Conservation (phyloP, 2,888 invertebrate genomes). For the Patella pellucida region DNA sequence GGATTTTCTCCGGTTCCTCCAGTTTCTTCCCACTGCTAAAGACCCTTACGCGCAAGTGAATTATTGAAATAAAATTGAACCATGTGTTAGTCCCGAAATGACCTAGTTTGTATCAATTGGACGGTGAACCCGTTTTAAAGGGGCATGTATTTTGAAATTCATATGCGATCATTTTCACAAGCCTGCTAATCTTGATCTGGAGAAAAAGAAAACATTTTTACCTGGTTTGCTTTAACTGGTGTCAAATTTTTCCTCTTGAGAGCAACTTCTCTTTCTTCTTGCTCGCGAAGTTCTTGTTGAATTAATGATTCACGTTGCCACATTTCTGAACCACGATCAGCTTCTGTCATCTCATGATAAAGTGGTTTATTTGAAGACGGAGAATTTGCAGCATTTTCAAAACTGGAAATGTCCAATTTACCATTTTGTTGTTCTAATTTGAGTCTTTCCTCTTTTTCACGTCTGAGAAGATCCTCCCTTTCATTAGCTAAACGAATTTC, state of each 20-base stretch:
- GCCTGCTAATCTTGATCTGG: too few relatives aligned
- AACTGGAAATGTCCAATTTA: slow-evolving; percentile 16
- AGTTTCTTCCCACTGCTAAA: too few relatives aligned
- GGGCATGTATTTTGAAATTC: too few relatives aligned
- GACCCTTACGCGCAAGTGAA: too few relatives aligned
- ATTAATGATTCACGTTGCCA: slow-evolving; percentile 47
- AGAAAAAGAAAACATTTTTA: too few relatives aligned
- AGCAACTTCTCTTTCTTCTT: slow-evolving; percentile 48
- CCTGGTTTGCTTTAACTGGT: not conserved
- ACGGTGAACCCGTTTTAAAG: too few relatives aligned
- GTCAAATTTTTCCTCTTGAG: slow-evolving; percentile 20
- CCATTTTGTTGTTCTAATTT: slow-evolving; percentile 39
- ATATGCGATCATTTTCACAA: too few relatives aligned
- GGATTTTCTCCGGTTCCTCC: too few relatives aligned
- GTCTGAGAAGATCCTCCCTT: slow-evolving; percentile 56
- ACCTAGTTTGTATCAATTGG: too few relatives aligned
- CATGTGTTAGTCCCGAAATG: too few relatives aligned
- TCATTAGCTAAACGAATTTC: slow-evolving; percentile 66
- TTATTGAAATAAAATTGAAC: too few relatives aligned
- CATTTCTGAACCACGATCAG: slow-evolving; percentile 60
- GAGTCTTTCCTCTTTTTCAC: slow-evolving; percentile 54
- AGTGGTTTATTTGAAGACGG: slow-evolving; percentile 42
- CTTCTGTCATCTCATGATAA: slow-evolving; percentile 64
- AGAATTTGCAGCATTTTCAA: slow-evolving; percentile 17
- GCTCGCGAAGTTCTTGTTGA: slow-evolving; percentile 48